Conservation (phyloP, 2,797 vertebrate genomes). For the Falco cherrug region DNA sequence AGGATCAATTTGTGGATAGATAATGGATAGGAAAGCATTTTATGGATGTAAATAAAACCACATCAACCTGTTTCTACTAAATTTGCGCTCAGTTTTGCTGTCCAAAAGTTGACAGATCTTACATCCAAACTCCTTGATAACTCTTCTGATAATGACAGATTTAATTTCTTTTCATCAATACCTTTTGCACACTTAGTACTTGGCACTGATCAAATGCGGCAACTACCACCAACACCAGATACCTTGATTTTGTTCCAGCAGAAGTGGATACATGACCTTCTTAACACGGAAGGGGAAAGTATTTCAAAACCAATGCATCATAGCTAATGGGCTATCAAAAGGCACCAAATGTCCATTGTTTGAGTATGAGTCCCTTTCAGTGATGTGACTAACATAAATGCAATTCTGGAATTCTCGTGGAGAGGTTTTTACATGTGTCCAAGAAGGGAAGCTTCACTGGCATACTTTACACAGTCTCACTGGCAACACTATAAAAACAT, state of each 20-base stretch:
- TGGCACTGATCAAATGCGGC: background rate
- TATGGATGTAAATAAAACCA: background rate
- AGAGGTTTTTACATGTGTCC: background rate
- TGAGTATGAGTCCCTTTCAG: background rate
- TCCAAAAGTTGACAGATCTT: background rate
- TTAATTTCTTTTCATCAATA: background rate
- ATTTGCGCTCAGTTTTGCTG: background rate
- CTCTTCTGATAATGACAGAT: background rate
- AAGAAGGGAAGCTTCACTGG: background rate
- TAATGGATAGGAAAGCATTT: background rate
- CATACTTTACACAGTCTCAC: background rate
- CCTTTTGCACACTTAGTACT: background rate
- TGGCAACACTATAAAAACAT: background rate
- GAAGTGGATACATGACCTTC: background rate
- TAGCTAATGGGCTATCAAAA: background rate
- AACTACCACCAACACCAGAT: background rate
- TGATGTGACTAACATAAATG: background rate
- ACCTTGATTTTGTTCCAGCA: background rate
- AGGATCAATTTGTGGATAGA: background rate
- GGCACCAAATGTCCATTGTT: background rate
- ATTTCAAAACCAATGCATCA: background rate
- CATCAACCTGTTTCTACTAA: background rate
- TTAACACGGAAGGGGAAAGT: background rate
- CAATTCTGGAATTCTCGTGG: background rate
- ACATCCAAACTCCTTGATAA: background rate